Conservation (phyloP, 64 coral and sea anemone species). For the Actinia equina region DNA sequence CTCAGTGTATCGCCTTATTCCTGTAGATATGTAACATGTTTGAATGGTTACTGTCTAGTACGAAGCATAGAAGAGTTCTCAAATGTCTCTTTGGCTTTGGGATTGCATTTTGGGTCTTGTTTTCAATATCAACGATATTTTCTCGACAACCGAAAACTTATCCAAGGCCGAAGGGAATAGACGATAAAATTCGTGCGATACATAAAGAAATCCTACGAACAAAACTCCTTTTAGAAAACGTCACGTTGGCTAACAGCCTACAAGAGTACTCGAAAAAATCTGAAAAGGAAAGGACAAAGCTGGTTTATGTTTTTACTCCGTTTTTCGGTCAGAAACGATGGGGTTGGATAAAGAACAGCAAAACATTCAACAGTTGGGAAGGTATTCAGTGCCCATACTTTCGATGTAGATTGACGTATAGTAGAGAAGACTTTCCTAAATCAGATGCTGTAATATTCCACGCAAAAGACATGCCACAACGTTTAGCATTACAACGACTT, state of each 20-base stretch:
- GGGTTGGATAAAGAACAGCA: conserved; percentile 34
- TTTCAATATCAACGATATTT: neutral
- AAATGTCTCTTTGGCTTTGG: neutral
- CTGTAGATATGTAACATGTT: neutral
- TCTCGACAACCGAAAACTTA: neutral
- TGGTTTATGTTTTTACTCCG: conserved; percentile 39
- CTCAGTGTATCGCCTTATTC: neutral
- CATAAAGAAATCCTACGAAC: conserved; percentile 17
- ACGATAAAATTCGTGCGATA: conserved; percentile 14
- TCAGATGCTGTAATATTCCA: conserved; percentile 65
- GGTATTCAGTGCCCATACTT: conserved; percentile 17
- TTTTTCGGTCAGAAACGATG: conserved; percentile 49
- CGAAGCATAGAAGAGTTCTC: too few relatives aligned
- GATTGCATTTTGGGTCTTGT: neutral
- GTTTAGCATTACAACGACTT: conserved; percentile 13
- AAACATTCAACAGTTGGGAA: conserved; percentile 45
- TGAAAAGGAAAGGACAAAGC: conserved; percentile 17
- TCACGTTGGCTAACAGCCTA: neutral
- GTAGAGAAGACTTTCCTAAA: conserved; percentile 20
- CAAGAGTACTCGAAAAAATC: neutral
- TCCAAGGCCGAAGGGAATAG: neutral
- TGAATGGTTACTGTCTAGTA: neutral
- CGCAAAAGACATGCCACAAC: conserved; percentile 48
- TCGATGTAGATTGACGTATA: conserved; percentile 52
- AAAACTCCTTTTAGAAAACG: neutral